A percentile compares a stretch with the other conserved stretches of the same genome.
Evolutionary conservation across 1,140 invertebrate genomes (phyloP).

Genomic region (Hestina assimilis): DNA sequence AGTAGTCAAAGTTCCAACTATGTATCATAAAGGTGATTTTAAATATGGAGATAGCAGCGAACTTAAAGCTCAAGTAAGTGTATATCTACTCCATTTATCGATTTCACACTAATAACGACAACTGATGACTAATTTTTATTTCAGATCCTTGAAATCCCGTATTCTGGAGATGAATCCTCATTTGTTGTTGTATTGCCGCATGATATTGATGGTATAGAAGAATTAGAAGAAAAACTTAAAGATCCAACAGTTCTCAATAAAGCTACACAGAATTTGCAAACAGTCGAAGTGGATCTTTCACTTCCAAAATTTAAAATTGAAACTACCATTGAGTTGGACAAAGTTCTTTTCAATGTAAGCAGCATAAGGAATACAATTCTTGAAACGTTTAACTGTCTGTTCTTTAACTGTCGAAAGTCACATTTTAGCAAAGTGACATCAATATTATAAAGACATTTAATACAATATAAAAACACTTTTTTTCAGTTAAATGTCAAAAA

Average conservation of each 20-base stretch:
- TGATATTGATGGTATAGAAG: constrained; percentile 47
- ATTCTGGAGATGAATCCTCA: constrained; percentile 50
- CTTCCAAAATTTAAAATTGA: constrained; percentile 68
- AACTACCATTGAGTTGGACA: constrained; percentile 53
- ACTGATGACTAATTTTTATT: not conserved
- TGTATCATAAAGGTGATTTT: constrained; percentile 43
- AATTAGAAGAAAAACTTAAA: constrained; percentile 46
- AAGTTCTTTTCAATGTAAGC: constrained; percentile 52
- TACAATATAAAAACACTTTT: not conserved
- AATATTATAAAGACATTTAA: too few species aligned
- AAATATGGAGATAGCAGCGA: constrained; percentile 47
- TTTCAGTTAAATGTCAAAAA: constrained; percentile 49
- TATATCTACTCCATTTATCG: too few species aligned
- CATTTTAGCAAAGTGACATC: too few species aligned
- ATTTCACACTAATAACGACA: too few species aligned
- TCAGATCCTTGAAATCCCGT: constrained; percentile 55
- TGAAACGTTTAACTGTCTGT: too few species aligned
- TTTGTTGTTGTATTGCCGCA: constrained; percentile 54
- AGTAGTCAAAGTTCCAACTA: constrained; percentile 43
- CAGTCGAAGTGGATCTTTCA: constrained; percentile 41
- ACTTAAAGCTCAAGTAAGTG: constrained; percentile 53
- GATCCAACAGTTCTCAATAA: constrained; percentile 38
- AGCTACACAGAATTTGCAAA: constrained; percentile 30
- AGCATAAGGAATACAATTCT: too few species aligned
- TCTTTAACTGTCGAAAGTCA: too few species aligned